Evolutionary conservation across 2,888 invertebrate genomes (phyloP).

Genomic region (Tenthredo livida): DNA sequence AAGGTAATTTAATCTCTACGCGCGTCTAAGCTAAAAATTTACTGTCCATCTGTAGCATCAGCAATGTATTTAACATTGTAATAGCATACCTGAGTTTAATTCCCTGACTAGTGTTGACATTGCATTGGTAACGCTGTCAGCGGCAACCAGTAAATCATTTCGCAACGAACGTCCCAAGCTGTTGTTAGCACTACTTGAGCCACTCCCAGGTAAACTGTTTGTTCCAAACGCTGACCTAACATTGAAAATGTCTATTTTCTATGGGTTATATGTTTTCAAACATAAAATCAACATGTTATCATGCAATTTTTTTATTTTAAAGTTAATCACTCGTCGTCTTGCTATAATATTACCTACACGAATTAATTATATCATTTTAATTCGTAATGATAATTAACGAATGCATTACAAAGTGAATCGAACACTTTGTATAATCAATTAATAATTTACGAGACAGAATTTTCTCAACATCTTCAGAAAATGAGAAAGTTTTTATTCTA

Average conservation of each 20-base stretch:
- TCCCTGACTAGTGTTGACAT: constrained; percentile 98
- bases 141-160: constrained; percentile 95
- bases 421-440: neutral
- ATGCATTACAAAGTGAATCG: neutral
- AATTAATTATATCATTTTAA: neutral
- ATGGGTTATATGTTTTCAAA: constrained; percentile 72
- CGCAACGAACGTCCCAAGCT: constrained; percentile 84
- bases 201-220: constrained; percentile 77
- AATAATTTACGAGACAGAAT: neutral
- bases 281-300: constrained; percentile 62
- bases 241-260: constrained; percentile 77
- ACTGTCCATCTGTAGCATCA: constrained; percentile 42
- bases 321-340: neutral
- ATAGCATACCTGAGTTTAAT: constrained; percentile 90
- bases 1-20: neutral
- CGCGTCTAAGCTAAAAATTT: neutral
- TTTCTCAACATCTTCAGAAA: neutral
- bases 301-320: constrained; percentile 64
- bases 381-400: neutral
- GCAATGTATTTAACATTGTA: constrained; percentile 26
- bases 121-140: constrained; percentile 98
- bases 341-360: neutral
- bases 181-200: constrained; percentile 76
- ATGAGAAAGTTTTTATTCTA: neutral
- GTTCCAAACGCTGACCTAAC: constrained; percentile 78